These are phyloP conservation scores for Clusia tigrina DNA, from an alignment of 2,888 invertebrate species.

Conservation along the genomic window DNA sequence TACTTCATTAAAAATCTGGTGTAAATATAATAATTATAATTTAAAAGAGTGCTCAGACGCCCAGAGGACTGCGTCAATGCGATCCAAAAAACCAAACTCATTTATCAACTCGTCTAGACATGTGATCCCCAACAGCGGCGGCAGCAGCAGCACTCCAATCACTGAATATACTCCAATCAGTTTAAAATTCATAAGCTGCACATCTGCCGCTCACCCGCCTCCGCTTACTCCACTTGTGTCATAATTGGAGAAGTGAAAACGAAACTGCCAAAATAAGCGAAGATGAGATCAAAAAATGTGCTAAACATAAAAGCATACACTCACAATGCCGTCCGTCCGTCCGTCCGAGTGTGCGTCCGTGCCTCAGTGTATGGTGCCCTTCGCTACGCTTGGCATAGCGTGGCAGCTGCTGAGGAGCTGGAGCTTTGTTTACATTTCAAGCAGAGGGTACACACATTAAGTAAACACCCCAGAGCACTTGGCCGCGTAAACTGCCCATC, in stretches of 20 bases:
- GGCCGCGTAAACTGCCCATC: neutral
- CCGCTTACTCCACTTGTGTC: neutral
- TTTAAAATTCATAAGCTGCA: neutral
- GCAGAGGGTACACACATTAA: neutral
- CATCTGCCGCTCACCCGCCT: neutral
- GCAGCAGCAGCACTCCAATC: neutral
- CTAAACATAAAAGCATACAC: neutral
- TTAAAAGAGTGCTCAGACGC: too few relatives aligned
- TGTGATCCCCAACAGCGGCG: neutral
- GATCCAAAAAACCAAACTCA: too few relatives aligned
- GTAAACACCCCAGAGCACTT: neutral
- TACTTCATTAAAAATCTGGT: too few relatives aligned
- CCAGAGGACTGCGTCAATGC: too few relatives aligned
- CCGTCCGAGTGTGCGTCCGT: too few relatives aligned
- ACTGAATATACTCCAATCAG: too few relatives aligned
- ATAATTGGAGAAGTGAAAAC: neutral
- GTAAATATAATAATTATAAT: too few relatives aligned
- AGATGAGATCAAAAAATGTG: neutral
- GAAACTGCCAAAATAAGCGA: neutral
- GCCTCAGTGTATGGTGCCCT: too few relatives aligned
- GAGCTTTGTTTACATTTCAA: too few relatives aligned
- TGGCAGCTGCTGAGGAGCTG: too few relatives aligned
- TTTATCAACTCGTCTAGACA: too few relatives aligned
- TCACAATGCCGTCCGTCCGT: neutral
- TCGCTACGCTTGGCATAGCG: too few relatives aligned